Base-by-base conservation (phyloP, 2,113 vertebrate species). In the Percina caprodes region DNA sequence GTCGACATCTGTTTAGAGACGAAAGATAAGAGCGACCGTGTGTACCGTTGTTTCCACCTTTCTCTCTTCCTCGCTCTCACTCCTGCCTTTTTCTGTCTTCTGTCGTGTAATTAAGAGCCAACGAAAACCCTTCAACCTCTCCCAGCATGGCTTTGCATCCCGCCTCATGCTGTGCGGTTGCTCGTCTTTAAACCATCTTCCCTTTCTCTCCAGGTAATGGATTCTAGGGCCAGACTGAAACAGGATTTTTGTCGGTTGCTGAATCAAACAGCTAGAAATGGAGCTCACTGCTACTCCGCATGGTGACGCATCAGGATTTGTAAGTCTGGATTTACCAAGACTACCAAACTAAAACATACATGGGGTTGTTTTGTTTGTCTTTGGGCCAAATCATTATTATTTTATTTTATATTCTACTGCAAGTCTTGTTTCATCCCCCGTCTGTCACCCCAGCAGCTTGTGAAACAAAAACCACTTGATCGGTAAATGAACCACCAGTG, bases 1-100 rank as follows among this genome's bases (percentile, higher is more conserved):
- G 88, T 74, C 83, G 91, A 94, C 93, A 92, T 93, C 93, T 94
- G 94, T 89, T 94, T 90, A 75, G 87, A 89, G 88, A 85, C 61
- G 42, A 70, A 60, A 90, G 90, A 92, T 91, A 90, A 90, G 86
- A 81, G 74, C 84, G 59, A 66, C 88, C 81, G 86, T 80, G 75
- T 90, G 75, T 66, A 70, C 35, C 71, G 71, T 86, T 82, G 77
- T 70, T 86, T 80, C 83, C 63, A 84, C 86, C 85, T 79, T 73
- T 59, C 74, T 84, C 69, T 86, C 66, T 6, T 56, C 63, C 63
- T 70, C 39, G 49, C 49, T 71, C 80, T 59, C 65, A 3, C 62
- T 79, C 26, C 87, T 80, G 82, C 88, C 85, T 90, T 85, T 85
- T 89, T 75, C 88, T 82, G 87, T 92, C 77, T 88, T 89, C 77